Base-by-base conservation (phyloP, 2,888 invertebrate genomes). In the Adelognathus sp. region DNA sequence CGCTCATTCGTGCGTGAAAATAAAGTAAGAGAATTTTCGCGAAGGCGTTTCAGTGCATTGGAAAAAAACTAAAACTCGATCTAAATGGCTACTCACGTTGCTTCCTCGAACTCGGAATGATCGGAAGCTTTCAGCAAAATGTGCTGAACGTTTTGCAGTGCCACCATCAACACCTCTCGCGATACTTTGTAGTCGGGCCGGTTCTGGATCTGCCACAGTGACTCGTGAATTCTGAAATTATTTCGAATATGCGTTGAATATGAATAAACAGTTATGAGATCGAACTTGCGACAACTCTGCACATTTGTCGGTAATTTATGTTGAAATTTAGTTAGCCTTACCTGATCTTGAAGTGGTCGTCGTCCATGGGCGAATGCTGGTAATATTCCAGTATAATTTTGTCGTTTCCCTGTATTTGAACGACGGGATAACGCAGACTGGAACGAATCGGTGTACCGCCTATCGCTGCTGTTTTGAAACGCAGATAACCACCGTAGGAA, bases 401-500 rank as follows among this genome's bases (percentile, higher is more conserved):
- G 84, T 94, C 91, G 89, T 95, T 95, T 58, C 96, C 97, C 88
- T 97, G 96, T 50, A 99, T 92, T 86, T 97, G 95, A 3, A 98
- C 96, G 14, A 97, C 92, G 0, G 98, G 98, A 90, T 95, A 96
- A 70, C 94, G 93, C 21, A 90, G 90, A 33, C 94, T 93, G 18
- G 94, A 92, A 36, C 93, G 93, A 0, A 94, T 93, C 0, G 93
- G 93, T 9, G 91, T 91, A 3, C 94, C 94, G 52, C 95, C 95
- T 80, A 95, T 95, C 66, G 95, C 94, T 1, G 76, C 78, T 0
- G 96, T 94, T 0, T 94, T 93, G 90, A 98, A 98, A 81, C 96
- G 93, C 58, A 99, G 92, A 81, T 95, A 95, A 3, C 99, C 99
- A 27, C 98, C 98, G 91, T 99, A 99, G 21, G 98, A 98, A 79